These are phyloP conservation scores for Meriones unguiculatus DNA, from an alignment of 2,113 vertebrate genomes.

Conservation along the genomic window DNA sequence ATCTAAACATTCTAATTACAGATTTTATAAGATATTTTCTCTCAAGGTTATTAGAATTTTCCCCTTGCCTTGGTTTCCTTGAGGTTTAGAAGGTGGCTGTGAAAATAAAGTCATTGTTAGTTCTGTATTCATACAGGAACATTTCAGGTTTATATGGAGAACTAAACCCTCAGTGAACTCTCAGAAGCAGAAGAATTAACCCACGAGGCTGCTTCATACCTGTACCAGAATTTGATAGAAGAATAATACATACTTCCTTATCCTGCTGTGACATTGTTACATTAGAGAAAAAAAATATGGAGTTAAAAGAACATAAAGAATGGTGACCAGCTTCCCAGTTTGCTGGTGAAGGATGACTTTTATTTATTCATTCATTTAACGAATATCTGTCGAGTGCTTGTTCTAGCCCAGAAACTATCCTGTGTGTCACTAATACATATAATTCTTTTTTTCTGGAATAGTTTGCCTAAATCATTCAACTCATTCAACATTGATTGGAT, in stretches of 20 bases:
- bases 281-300: constrained; percentile 9
- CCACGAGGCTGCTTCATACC: not conserved
- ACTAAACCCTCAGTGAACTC: not conserved
- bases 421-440: not conserved
- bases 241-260: not conserved
- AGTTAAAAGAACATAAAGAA: not conserved
- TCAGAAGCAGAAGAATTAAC: constrained; percentile 3
- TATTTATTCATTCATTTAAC: constrained; percentile 2
- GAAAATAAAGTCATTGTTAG: constrained; percentile 11
- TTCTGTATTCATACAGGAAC: not conserved
- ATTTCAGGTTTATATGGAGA: constrained; percentile 12
- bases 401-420: not conserved
- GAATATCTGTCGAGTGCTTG: constrained; percentile 10
- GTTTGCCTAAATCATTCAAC: not conserved
- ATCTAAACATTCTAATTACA: constrained; percentile 11
- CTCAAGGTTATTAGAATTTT: not conserved
- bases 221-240: constrained; percentile 8
- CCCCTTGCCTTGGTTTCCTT: constrained; percentile 11
- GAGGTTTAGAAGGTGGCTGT: not conserved
- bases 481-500: not conserved
- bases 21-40: constrained; percentile 48
- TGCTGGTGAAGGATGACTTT: not conserved
- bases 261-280: not conserved
- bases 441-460: constrained; percentile 15
- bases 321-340: constrained; percentile 3